Conservation (phyloP, 2,113 vertebrate species). For the Hystrix cristata region DNA sequence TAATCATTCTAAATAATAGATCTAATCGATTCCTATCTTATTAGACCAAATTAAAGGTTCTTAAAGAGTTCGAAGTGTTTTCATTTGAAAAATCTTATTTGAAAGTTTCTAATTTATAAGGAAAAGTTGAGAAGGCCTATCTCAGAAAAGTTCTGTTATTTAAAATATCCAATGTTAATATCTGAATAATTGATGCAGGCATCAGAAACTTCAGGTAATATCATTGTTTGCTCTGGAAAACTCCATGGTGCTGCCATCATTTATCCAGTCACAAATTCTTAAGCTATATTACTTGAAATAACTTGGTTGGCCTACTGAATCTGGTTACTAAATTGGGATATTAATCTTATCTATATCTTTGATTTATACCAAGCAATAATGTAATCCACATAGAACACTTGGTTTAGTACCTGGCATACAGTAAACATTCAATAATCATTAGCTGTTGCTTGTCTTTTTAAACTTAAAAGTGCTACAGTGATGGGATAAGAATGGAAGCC, state of each 20-base stretch:
- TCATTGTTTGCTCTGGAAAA: neutral
- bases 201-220: neutral
- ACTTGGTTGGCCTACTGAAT: neutral
- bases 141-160: neutral
- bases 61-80: constrained; percentile 64
- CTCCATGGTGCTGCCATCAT: neutral
- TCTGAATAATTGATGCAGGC: neutral
- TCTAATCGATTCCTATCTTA: constrained; percentile 42
- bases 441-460: neutral
- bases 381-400: neutral
- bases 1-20: constrained; percentile 71
- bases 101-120: constrained; percentile 11
- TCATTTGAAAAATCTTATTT: constrained; percentile 27
- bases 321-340: neutral
- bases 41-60: constrained; percentile 62
- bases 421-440: neutral
- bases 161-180: neutral
- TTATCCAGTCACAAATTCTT: neutral
- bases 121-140: constrained; percentile 20
- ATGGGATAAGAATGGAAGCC: too few species aligned
- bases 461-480: neutral
- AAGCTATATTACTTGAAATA: neutral
- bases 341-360: neutral
- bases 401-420: neutral
- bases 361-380: constrained; percentile 4